These are phyloP conservation scores for Aphelocoma coerulescens DNA, from an alignment of 2,113 vertebrate genomes.

Conservation along the genomic window DNA sequence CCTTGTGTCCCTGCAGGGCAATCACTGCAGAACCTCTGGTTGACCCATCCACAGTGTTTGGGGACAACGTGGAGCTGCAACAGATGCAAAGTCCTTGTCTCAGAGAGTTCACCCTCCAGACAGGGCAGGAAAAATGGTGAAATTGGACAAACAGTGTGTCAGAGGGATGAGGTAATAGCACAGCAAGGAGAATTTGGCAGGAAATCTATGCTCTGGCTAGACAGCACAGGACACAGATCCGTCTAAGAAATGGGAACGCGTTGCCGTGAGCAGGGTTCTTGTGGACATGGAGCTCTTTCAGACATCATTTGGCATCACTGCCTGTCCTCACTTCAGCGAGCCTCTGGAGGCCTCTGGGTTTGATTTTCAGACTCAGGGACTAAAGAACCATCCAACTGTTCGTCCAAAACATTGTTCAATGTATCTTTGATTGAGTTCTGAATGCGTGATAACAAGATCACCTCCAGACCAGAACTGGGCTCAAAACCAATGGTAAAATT, in stretches of 20 bases:
- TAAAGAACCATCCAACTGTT: neutral
- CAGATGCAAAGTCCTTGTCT: neutral
- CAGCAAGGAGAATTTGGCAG: slow-evolving; percentile 50
- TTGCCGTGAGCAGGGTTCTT: neutral
- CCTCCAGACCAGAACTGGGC: neutral
- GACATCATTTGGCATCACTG: slow-evolving; percentile 43
- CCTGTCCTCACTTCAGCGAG: neutral
- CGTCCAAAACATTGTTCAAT: neutral
- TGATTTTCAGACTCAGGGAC: neutral
- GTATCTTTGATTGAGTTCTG: neutral
- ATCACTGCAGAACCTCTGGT: neutral
- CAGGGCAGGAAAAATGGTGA: neutral
- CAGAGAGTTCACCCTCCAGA: neutral
- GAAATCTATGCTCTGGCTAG: slow-evolving; percentile 45
- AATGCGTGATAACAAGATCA: fast-evolving
- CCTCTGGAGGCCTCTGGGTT: neutral
- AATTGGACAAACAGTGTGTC: neutral
- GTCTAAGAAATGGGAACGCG: slow-evolving; percentile 4
- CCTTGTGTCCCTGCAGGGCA: neutral
- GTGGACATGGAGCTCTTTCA: slow-evolving; percentile 22
- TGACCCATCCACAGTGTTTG: neutral
- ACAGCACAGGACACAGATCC: slow-evolving; percentile 38
- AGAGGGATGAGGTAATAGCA: slow-evolving; percentile 61
- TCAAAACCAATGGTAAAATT: neutral
- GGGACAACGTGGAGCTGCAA: neutral